Evolutionary conservation across 2,113 vertebrate genomes (phyloP).

Genomic region (Todiramphus chloris): DNA sequence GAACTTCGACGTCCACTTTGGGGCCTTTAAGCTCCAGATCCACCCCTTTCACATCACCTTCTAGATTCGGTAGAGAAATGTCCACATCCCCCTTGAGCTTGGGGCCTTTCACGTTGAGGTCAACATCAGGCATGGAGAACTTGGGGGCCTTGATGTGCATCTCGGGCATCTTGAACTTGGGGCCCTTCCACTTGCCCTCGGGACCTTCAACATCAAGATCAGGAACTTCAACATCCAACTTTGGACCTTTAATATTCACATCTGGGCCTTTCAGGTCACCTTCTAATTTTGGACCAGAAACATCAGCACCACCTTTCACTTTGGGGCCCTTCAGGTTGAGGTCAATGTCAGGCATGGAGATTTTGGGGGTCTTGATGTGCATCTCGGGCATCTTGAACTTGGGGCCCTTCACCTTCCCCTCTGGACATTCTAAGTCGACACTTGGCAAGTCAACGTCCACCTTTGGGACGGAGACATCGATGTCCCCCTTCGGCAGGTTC

Average conservation of each 20-base stretch:
- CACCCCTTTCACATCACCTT: neutral
- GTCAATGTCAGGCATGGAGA: neutral
- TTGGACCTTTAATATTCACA: no score
- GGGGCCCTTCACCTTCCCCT: no score
- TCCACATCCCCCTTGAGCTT: neutral
- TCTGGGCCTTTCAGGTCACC: no score
- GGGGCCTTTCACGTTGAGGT: neutral
- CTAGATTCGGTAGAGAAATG: neutral
- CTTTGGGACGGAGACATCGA: no score
- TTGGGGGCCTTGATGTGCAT: neutral
- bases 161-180: neutral
- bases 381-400: neutral
- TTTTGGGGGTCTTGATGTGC: neutral
- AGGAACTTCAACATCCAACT: no score
- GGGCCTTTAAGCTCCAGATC: neutral
- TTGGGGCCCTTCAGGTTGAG: neutral
- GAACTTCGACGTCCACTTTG: neutral
- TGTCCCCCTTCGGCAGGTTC: no score
- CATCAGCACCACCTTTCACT: no score
- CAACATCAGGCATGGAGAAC: neutral
- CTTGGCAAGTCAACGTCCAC: no score
- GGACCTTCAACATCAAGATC: no score
- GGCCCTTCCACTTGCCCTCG: no score
- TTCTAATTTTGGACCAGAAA: no score
- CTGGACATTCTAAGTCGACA: no score